These are phyloP conservation scores for Brachionus manjavacas DNA, from an alignment of 1,140 invertebrate genomes.

Conservation along the genomic window DNA sequence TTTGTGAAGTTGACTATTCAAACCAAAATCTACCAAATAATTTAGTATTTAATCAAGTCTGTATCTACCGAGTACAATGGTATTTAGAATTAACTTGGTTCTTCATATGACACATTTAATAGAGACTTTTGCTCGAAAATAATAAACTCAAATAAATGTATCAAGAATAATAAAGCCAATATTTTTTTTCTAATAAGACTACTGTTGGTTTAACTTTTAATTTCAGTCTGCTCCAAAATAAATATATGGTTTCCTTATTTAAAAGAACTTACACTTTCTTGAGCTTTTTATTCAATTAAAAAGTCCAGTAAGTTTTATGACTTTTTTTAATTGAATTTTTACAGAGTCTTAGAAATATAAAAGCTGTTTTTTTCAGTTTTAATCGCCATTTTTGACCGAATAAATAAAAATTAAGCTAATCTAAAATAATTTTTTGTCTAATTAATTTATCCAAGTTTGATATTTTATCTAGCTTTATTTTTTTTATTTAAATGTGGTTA, in stretches of 20 bases:
- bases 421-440: too few relatives aligned
- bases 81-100: conserved; percentile 1
- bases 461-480: too few relatives aligned
- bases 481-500: not conserved
- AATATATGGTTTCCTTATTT: conserved; percentile 15
- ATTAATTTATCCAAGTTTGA: too few relatives aligned
- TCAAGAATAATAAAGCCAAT: not conserved
- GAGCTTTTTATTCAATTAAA: not conserved
- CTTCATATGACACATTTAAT: not conserved
- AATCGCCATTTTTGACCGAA: too few relatives aligned
- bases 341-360: not conserved
- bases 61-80: not conserved
- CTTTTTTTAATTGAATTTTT: not conserved
- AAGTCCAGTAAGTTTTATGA: not conserved
- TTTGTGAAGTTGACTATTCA: not conserved
- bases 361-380: not conserved
- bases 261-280: not conserved
- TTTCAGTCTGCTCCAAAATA: conserved; percentile 9
- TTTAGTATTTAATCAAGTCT: not conserved
- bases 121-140: not conserved
- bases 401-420: too few relatives aligned
- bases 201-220: conserved; percentile 27
- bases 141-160: not conserved
- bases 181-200: not conserved
- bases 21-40: not conserved